phyloP scores from a whole-genome alignment of 2,888 invertebrate genomes.

The Hylaea fasciaria region DNA sequence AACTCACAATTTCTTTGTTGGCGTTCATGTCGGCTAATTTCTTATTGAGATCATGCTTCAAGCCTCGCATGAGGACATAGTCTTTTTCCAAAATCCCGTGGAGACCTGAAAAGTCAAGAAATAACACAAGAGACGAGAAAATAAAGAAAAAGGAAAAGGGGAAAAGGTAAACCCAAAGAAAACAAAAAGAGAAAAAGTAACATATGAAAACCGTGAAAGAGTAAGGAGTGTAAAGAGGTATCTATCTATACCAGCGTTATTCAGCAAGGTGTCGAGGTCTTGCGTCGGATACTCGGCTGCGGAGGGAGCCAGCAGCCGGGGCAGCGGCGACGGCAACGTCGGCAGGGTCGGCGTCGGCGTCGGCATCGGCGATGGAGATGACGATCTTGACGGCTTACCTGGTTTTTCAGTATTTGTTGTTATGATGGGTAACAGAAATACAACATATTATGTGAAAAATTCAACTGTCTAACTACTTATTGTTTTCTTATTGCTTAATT shows the following conservation, averaged over 20 bases:
- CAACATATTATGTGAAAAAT: too few relatives aligned
- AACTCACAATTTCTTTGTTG: slow-evolving; percentile 61
- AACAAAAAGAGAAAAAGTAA: too few relatives aligned
- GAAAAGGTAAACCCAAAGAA: too few relatives aligned
- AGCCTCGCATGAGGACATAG: slow-evolving; percentile 75
- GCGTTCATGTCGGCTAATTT: slow-evolving; percentile 77
- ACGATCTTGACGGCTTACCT: slow-evolving; percentile 30
- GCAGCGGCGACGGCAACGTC: slow-evolving; percentile 41
- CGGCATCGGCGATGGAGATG: background rate
- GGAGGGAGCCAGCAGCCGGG: slow-evolving; percentile 51
- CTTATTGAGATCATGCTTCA: slow-evolving; percentile 81
- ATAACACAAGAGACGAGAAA: too few relatives aligned
- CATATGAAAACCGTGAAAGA: too few relatives aligned
- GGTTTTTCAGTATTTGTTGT: background rate
- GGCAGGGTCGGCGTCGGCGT: slow-evolving; percentile 17
- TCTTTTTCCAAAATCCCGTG: slow-evolving; percentile 76
- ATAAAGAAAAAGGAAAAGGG: background rate
- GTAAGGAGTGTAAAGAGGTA: too few relatives aligned
- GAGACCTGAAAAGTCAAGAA: slow-evolving; percentile 68
- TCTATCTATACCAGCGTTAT: slow-evolving; percentile 62
- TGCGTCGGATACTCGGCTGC: slow-evolving; percentile 50
- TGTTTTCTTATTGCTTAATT: too few relatives aligned
- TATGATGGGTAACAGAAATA: too few relatives aligned
- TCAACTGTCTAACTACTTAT: too few relatives aligned
- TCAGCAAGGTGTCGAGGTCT: slow-evolving; percentile 66